A percentile compares a stretch with the other conserved stretches of the same genome.
These are phyloP conservation scores for Tragelaphus eurycerus DNA, from an alignment of 2,797 vertebrate genomes.

Conservation along the genomic window DNA sequence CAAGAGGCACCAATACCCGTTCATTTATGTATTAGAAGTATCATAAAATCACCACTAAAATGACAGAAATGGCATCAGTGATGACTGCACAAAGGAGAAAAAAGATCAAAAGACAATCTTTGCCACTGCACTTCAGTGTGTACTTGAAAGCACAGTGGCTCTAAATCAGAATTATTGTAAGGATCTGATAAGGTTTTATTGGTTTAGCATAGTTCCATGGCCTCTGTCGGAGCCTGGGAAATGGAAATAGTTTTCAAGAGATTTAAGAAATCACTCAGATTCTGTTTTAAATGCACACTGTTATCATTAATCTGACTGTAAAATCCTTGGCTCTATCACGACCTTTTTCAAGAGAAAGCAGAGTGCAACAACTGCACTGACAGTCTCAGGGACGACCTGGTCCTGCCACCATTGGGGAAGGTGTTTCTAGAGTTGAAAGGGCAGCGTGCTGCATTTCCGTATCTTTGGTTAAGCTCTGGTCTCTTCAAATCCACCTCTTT, in stretches of 20 bases:
- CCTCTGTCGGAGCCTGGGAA: neutral
- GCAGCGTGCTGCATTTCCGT: neutral
- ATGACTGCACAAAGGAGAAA: slow-evolving; percentile 9
- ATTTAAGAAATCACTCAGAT: neutral
- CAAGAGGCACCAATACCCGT: slow-evolving; percentile 79
- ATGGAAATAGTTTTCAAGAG: slow-evolving; percentile 23
- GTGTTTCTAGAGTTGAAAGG: neutral
- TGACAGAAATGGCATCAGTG: slow-evolving; percentile 52
- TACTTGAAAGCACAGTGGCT: neutral
- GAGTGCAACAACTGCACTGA: neutral
- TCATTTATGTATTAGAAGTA: slow-evolving; percentile 65
- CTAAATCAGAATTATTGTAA: neutral
- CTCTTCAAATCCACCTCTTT: slow-evolving; percentile 24
- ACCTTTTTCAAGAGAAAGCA: neutral
- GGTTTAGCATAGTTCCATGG: slow-evolving; percentile 9
- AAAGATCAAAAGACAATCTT: neutral
- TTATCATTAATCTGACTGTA: neutral
- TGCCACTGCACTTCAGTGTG: neutral
- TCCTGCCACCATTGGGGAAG: neutral
- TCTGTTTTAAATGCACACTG: neutral
- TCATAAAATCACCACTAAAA: slow-evolving; percentile 49
- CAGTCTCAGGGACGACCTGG: rapidly evolving
- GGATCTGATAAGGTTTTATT: neutral
- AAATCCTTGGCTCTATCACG: neutral
- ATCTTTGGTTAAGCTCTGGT: slow-evolving; percentile 71